These are phyloP conservation scores for Andrena praecox DNA, from an alignment of 2,888 invertebrate genomes.

Conservation along the genomic window DNA sequence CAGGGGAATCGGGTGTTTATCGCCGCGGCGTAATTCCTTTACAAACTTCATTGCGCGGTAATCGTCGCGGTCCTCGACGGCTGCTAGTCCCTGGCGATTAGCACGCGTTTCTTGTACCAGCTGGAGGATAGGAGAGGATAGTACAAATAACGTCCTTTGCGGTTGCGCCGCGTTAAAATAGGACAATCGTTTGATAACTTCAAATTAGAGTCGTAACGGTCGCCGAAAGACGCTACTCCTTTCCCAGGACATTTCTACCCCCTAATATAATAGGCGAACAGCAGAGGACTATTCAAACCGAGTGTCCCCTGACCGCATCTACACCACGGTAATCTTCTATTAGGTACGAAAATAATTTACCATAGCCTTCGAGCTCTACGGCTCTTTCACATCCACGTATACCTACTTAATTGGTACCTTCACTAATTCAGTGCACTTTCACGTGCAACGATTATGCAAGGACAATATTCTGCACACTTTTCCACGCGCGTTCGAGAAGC, in stretches of 20 bases:
- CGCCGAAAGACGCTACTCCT: constrained; percentile 36
- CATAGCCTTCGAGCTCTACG: neutral
- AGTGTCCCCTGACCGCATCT: constrained; percentile 39
- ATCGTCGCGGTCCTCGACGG: constrained; percentile 29
- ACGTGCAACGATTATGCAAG: too few species aligned
- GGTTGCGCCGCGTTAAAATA: constrained; percentile 62
- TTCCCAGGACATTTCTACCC: constrained; percentile 27
- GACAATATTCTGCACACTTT: neutral
- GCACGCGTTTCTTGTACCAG: constrained; percentile 50
- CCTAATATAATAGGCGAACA: constrained; percentile 13
- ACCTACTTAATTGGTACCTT: neutral
- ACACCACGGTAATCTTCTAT: constrained; percentile 30
- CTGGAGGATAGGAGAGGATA: constrained; percentile 68
- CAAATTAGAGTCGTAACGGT: constrained; percentile 62
- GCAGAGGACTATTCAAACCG: constrained; percentile 4
- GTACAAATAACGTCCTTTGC: constrained; percentile 57
- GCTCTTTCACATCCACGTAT: neutral
- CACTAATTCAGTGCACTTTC: too few species aligned
- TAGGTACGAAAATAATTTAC: constrained; percentile 6
- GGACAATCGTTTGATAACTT: constrained; percentile 57
- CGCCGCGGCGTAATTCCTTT: neutral
- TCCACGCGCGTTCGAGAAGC: neutral
- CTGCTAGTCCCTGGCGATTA: constrained; percentile 32
- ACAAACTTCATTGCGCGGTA: constrained; percentile 14
- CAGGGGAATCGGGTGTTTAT: neutral